Percentiles rank a stretch among this genome's conserved stretches.
Evolutionary conservation across 2,888 invertebrate genomes (phyloP).

Genomic region (Epinotia brunnichana): DNA sequence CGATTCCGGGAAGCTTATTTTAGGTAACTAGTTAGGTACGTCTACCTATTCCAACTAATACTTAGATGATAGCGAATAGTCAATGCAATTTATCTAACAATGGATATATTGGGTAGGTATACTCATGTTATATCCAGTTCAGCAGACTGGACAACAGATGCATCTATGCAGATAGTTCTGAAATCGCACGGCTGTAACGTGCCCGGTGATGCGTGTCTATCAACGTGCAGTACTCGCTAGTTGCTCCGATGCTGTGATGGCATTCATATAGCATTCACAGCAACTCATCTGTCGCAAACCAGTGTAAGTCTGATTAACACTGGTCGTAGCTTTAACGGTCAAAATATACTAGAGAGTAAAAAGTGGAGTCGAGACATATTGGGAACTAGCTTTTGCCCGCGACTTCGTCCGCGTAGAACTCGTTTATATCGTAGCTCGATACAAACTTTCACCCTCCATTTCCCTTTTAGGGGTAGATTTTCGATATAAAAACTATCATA

Average conservation of each 20-base stretch:
- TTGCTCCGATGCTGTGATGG: not conserved
- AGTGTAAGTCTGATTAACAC: too few species aligned
- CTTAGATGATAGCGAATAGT: not conserved
- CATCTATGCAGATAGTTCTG: conserved; percentile 27
- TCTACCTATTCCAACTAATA: not conserved
- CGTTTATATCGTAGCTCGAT: too few species aligned
- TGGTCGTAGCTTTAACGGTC: too few species aligned
- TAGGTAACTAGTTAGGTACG: too few species aligned
- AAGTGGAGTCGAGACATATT: too few species aligned
- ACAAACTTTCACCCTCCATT: too few species aligned
- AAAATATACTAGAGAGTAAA: too few species aligned
- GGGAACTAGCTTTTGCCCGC: too few species aligned
- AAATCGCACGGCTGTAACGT: conserved; percentile 15
- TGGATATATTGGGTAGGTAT: not conserved
- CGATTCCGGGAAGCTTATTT: too few species aligned
- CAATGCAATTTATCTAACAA: not conserved
- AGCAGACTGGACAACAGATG: conserved; percentile 26
- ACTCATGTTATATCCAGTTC: conserved; percentile 17
- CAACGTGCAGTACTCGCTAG: conserved; percentile 3
- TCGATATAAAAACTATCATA: too few species aligned
- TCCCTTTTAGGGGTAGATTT: too few species aligned
- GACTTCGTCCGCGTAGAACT: too few species aligned
- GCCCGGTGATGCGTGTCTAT: conserved; percentile 34
- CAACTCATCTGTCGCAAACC: not conserved
- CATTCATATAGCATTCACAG: not conserved